Evolutionary conservation across 2,113 vertebrate genomes (phyloP), one percentile per base, ranked within the genome.

Genomic region (Scolopax mira): DNA sequence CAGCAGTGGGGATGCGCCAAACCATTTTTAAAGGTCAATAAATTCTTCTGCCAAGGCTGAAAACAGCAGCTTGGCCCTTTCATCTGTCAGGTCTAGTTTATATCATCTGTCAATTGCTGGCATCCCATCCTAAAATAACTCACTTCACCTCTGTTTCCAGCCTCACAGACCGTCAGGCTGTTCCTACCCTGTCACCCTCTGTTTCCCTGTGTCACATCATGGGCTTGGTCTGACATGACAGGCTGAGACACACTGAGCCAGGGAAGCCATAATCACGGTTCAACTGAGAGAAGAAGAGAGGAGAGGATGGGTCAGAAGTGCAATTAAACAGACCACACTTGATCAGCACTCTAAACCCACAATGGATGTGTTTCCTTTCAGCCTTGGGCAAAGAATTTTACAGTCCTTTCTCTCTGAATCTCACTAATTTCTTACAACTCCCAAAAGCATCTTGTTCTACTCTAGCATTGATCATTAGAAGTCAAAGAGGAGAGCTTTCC

Each of bases 61-160:
- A 74, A 88, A 82, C 89, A 82, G 95, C 94, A 93, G 86, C 86
- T 93, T 85, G 86, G 86, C 57, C 84, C 95, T 90, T 92, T 92
- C 48, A 44, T 79, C 89, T 95, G 96, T 81, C 96, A 96, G 65
- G 3, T 75, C 61, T 67, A 73, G 3, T 95, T 94, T 92, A 8
- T 23, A 75, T 95, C 84, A 75, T 33, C 57, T 15, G 31, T 57
- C 67, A 94, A 2, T 37, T 54, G 69, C 83, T 96, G 94, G 93
- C 94, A 90, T 90, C 73, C 77, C 35, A 16, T 78, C 93, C 93
- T 12, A 79, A 95, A 97, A 96, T 95, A 96, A 67, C 93, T 87
- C 65, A 4, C 35, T 90, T 74, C 60, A 66, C 65, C 94, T 90
- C 92, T 67, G 73, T 17, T 92, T 44, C 35, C 65, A 96, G 94